Evolutionary conservation across 2,113 vertebrate genomes (phyloP), one percentile per base, ranked within the genome.

Genomic region (Cyanistes caeruleus): DNA sequence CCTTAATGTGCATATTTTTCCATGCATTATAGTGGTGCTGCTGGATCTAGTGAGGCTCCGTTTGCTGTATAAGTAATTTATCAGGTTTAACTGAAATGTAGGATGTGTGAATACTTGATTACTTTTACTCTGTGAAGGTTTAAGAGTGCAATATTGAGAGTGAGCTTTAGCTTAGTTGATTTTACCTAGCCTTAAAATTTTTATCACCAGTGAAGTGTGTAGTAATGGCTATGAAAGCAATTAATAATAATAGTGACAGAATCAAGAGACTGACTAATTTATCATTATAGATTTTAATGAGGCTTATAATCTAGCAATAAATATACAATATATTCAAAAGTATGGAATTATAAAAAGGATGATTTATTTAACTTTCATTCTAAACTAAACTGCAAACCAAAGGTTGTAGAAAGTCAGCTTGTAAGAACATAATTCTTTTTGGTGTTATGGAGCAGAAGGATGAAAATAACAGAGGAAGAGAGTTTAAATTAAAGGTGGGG

Each of bases 261-360:
- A 91, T 93, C 96, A 97, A 96, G 95, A 89, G 68, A 94, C 87
- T 95, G 95, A 59, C 81, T 97, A 96, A 97, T 97, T 96, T 97
- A 94, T 96, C 87, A 93, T 97, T 92, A 95, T 80, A 94, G 90
- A 84, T 96, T 97, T 98, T 97, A 97, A 97, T 97, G 94, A 97
- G 49, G 84, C 80, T 90, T 97, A 53, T 96, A 96, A 97, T 97
- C 46, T 87, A 96, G 75, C 90, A 96, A 97, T 97, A 97, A 90
- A 94, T 95, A 96, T 82, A 93, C 64, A 91, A 15, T 95, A 63
- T 79, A 96, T 98, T 95, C 67, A 94, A 95, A 82, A 91, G 23
- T 62, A 73, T 55, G 30, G 55, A 52, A 88, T 81, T 93, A 69
- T 92, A 73, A 91, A 97, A 94, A 74, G 69, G 85, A 59, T 97